Percentiles rank a stretch among this genome's conserved stretches.
These are phyloP conservation scores for Lagodon rhomboides DNA, from an alignment of 2,797 vertebrate genomes.

Conservation along the genomic window DNA sequence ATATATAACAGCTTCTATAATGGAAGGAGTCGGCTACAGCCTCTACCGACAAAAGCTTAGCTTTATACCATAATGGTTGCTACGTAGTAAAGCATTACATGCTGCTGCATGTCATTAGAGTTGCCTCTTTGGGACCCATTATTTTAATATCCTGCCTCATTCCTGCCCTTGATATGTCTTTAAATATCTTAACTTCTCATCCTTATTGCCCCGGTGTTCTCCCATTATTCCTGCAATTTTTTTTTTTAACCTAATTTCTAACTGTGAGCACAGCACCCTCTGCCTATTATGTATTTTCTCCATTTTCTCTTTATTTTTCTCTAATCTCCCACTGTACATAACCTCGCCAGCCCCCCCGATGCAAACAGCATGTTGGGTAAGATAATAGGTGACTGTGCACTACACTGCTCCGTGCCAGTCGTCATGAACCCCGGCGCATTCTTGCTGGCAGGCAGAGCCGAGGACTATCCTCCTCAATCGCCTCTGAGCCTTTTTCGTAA, in stretches of 20 bases:
- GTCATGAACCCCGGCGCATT: slow-evolving; percentile 56
- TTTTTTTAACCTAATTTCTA: background rate
- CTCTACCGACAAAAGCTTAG: slow-evolving; percentile 27
- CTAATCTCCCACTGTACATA: slow-evolving; percentile 31
- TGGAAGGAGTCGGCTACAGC: slow-evolving; percentile 19
- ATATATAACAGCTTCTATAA: slow-evolving; percentile 26
- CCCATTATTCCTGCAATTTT: background rate
- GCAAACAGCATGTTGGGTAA: slow-evolving; percentile 48
- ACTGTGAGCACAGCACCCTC: background rate
- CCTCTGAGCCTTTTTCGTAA: slow-evolving; percentile 65
- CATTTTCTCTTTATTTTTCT: slow-evolving; percentile 13
- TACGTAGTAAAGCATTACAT: slow-evolving; percentile 13
- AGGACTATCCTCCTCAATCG: slow-evolving; percentile 70
- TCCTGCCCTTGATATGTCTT: slow-evolving; percentile 16
- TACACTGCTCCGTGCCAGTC: slow-evolving; percentile 40
- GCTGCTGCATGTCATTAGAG: slow-evolving; percentile 15
- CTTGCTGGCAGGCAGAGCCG: slow-evolving; percentile 44
- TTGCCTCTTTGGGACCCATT: slow-evolving; percentile 30
- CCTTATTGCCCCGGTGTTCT: background rate
- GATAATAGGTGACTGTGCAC: slow-evolving; percentile 52
- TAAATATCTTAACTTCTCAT: slow-evolving; percentile 15
- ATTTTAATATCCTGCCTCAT: slow-evolving; percentile 14
- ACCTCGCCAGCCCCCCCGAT: slow-evolving; percentile 12
- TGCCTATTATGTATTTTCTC: slow-evolving; percentile 6
- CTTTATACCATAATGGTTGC: slow-evolving; percentile 19